Percentiles rank a stretch among this genome's conserved stretches.
Evolutionary conservation across 2,113 vertebrate species (phyloP).

Genomic region (Pipa parva): DNA sequence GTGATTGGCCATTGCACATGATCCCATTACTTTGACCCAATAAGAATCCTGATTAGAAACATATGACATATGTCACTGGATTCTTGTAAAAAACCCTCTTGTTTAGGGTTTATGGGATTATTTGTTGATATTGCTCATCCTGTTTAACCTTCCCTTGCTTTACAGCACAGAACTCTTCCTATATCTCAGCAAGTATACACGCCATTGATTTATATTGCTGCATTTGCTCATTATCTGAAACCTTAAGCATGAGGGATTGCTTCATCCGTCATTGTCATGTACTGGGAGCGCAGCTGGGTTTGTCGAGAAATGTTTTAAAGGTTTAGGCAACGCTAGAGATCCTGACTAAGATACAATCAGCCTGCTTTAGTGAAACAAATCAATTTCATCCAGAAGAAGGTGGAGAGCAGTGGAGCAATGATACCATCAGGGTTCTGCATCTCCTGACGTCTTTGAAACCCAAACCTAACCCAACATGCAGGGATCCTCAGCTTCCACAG

Average conservation of each 20-base stretch:
- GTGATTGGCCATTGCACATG: no score
- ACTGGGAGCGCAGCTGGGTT: not conserved
- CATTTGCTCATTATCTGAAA: not conserved
- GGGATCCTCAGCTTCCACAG: not conserved
- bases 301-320: not conserved
- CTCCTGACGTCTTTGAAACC: conserved; percentile 8
- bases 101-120: no score
- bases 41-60: no score
- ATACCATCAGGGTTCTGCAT: not conserved
- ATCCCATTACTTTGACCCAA: no score
- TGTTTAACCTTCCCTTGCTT: no score
- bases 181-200: no score
- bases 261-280: not conserved
- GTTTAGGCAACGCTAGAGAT: no score
- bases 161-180: no score
- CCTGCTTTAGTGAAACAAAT: not conserved
- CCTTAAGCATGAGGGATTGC: no score
- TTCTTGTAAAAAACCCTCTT: no score
- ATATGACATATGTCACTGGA: no score
- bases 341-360: not conserved
- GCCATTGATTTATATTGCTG: not conserved
- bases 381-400: not conserved
- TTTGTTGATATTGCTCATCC: no score
- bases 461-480: not conserved
- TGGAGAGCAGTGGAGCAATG: conserved; percentile 1